Percentiles rank a stretch among this genome's conserved stretches.
phyloP scores from a whole-genome alignment of 2,797 vertebrate species.

The Tangara arthus region DNA sequence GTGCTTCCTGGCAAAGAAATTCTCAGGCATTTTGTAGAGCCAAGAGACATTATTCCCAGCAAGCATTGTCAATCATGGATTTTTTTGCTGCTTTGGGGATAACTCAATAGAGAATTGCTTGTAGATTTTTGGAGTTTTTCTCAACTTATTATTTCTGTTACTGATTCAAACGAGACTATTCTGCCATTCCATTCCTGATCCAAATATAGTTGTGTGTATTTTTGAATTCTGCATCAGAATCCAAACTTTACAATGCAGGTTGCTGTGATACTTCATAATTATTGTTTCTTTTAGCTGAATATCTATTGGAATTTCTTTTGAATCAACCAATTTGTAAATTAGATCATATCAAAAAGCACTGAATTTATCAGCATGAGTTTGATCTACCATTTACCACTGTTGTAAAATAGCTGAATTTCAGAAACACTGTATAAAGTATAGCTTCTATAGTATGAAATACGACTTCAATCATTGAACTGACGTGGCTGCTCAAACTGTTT shows the following conservation, averaged over 20 bases:
- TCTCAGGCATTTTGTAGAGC: not conserved
- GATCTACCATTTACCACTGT: not conserved
- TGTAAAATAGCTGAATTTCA: not conserved
- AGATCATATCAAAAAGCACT: not conserved
- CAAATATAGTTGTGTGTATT: not conserved
- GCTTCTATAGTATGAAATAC: not conserved
- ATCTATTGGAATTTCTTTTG: not conserved
- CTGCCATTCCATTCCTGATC: not conserved
- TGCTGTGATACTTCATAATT: not conserved
- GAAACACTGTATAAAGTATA: not conserved
- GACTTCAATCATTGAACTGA: not conserved
- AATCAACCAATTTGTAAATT: not conserved
- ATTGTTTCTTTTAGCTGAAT: not conserved
- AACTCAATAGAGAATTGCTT: not conserved
- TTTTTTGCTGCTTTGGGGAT: not conserved
- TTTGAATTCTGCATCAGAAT: not conserved
- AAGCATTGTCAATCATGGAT: not conserved
- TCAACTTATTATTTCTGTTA: not conserved
- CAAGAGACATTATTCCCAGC: not conserved
- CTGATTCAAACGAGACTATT: not conserved
- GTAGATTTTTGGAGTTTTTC: not conserved
- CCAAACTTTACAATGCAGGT: not conserved
- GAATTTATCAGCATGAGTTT: not conserved
- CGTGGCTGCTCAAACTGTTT: not conserved
- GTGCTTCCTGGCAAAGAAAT: not conserved